Evolutionary conservation across 2,797 vertebrate genomes (phyloP).

Genomic region (Otolemur crassicaudatus): DNA sequence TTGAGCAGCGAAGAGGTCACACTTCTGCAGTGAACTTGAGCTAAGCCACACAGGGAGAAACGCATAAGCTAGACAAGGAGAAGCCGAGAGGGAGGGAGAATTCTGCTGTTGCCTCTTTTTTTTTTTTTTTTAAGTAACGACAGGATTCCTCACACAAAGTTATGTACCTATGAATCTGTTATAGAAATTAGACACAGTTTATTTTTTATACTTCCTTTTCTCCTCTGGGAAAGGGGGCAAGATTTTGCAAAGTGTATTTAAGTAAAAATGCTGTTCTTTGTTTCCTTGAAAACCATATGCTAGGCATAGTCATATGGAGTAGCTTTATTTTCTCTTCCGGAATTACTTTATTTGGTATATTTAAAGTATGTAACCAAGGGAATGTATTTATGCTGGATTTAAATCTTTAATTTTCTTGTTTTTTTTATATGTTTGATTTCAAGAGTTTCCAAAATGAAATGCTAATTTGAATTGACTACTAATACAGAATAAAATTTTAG

Average conservation of each 20-base stretch:
- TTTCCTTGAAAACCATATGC: background rate
- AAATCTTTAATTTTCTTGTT: slow-evolving; percentile 27
- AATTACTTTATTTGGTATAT: slow-evolving; percentile 37
- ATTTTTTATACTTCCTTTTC: slow-evolving; percentile 13
- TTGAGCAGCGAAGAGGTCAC: background rate
- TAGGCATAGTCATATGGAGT: background rate
- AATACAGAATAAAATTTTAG: background rate
- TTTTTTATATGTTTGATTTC: background rate
- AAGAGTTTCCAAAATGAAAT: slow-evolving; percentile 17
- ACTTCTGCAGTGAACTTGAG: background rate
- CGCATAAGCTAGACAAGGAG: background rate
- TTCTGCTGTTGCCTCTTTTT: background rate
- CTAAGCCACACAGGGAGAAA: background rate
- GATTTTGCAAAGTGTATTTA: background rate
- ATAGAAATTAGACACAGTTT: background rate
- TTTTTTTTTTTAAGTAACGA: background rate
- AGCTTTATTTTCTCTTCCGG: background rate
- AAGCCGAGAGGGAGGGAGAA: background rate
- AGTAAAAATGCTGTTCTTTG: background rate
- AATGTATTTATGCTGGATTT: slow-evolving; percentile 1
- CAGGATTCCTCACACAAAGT: background rate
- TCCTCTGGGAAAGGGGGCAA: background rate
- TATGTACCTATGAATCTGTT: background rate
- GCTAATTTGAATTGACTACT: background rate
- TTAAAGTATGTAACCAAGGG: background rate